A percentile compares a stretch with the other conserved stretches of the same genome.
These are phyloP conservation scores for Microcebus murinus DNA, from an alignment of 2,113 vertebrate genomes.

Conservation along the genomic window DNA sequence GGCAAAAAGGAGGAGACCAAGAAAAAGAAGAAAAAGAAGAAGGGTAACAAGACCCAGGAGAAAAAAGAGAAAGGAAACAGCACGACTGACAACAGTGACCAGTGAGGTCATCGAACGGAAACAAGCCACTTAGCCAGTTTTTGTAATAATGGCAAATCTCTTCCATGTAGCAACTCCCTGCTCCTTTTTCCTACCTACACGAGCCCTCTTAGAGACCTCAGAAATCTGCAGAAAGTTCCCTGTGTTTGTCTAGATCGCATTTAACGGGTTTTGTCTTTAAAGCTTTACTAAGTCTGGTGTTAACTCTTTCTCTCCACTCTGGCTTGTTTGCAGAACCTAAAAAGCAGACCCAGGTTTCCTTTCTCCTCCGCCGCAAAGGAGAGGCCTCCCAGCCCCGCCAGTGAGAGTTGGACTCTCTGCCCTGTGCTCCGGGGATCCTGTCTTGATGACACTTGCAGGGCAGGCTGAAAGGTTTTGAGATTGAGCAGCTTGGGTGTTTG, in stretches of 20 bases:
- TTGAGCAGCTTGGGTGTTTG: conserved; percentile 82
- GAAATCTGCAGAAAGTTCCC: conserved; percentile 87
- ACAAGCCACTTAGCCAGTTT: conserved; percentile 87
- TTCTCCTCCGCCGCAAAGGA: conserved; percentile 89
- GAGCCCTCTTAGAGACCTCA: conserved; percentile 86
- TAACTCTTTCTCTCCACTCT: conserved; percentile 90
- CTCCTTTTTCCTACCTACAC: conserved; percentile 83
- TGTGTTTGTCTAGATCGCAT: conserved; percentile 86
- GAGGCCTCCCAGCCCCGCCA: conserved; percentile 88
- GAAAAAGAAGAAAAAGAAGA: conserved; percentile 99
- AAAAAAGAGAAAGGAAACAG: conserved; percentile 98
- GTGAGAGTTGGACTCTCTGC: conserved; percentile 89
- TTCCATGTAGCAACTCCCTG: conserved; percentile 89
- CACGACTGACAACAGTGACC: conserved; percentile 94
- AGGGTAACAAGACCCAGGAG: conserved; percentile 96
- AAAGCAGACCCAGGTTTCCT: conserved; percentile 92
- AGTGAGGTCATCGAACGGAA: conserved; percentile 88
- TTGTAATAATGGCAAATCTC: conserved; percentile 88
- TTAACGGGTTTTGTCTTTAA: conserved; percentile 90
- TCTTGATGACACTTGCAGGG: conserved; percentile 88
- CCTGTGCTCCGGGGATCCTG: conserved; percentile 89
- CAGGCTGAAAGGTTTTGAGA: conserved; percentile 85
- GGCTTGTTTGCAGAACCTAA: conserved; percentile 91
- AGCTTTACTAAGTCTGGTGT: conserved; percentile 91
- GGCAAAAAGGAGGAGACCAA: conserved; percentile 99